phyloP scores from a whole-genome alignment of 1,140 invertebrate genomes.

The Heliconius nattereri region DNA sequence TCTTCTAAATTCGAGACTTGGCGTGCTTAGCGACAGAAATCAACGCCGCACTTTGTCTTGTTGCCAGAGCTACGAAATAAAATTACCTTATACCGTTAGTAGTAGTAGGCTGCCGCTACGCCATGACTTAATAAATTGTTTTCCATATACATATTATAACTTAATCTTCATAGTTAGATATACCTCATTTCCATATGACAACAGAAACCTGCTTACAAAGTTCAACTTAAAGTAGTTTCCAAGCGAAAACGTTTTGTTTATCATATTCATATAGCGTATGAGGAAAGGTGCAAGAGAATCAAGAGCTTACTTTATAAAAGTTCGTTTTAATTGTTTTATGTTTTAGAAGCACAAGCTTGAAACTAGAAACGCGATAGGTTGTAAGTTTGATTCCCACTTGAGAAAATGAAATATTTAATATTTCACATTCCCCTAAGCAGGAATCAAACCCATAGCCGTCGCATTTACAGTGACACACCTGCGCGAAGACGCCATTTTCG shows the following conservation, averaged over 20 bases:
- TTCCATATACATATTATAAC: neutral
- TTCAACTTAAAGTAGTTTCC: constrained; percentile 3
- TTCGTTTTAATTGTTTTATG: neutral
- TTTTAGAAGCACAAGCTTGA: too few relatives aligned
- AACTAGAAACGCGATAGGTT: too few relatives aligned
- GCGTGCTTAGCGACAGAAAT: too few relatives aligned
- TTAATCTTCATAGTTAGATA: neutral
- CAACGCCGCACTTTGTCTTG: too few relatives aligned
- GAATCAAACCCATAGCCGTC: neutral
- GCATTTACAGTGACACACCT: too few relatives aligned
- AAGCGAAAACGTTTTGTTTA: constrained; percentile 10
- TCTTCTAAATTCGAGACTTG: too few relatives aligned
- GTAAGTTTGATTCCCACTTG: neutral
- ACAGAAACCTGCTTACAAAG: neutral
- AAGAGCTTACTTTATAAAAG: neutral
- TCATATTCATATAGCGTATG: neutral
- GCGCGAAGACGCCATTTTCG: too few relatives aligned
- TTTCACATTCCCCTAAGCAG: neutral
- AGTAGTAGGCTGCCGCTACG: too few relatives aligned
- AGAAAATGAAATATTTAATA: too few relatives aligned
- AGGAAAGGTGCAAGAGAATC: neutral
- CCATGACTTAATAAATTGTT: too few relatives aligned
- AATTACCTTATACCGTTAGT: too few relatives aligned
- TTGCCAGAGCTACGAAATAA: too few relatives aligned
- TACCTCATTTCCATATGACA: constrained; percentile 6